Evolutionary conservation across 2,888 invertebrate genomes (phyloP), one percentile per base, ranked within the genome.

Genomic region (Bellardia bayeri): DNA sequence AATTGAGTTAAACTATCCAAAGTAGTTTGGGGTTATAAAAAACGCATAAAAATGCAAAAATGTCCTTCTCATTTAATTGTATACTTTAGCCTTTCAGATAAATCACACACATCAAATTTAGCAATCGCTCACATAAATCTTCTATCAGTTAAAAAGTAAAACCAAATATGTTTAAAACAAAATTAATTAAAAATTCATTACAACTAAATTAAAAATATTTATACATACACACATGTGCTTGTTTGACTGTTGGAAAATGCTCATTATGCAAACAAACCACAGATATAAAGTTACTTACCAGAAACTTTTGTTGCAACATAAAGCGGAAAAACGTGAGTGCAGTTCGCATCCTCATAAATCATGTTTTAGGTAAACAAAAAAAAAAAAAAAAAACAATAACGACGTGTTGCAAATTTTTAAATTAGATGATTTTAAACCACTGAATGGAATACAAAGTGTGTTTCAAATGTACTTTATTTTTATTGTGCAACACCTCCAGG

Each of bases 161-260:
- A 63, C 14, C 11, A 16, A 69, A 54, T 56, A 6, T 37, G 23
- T 72, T 79, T 79, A 56, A 14, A 64, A 13, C 45, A 66, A 84
- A 71, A 72, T 66, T 45, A 84, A 85, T 81, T 81, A 71, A 71
- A 81, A 71, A 85, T 81, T 69, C 81, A 71, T 81, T 81, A 75
- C 63, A 85, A 64, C 63, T 75, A 54, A 81, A 85, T 75, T 76
- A 75, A 80, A 68, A 11, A 54, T 42, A 37, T 33, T n/a, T 45
- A 7, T 33, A 42, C 42, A 2, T 11, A 23, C 3, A n/a, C 23
- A 56, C 2, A 23, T 45, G 13, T 3, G 9, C 13, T 2, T 45
- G 9, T 54, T 2, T 7, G 30, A 11, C 9, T 58, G 8, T 9
- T 23, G 56, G n/a, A 8, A 63, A 30, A 40, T 16, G n/a, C 33